Percentiles rank a stretch among this genome's conserved stretches.
These are phyloP conservation scores for Erpornis zantholeuca DNA, from an alignment of 2,113 vertebrate genomes.

Conservation along the genomic window DNA sequence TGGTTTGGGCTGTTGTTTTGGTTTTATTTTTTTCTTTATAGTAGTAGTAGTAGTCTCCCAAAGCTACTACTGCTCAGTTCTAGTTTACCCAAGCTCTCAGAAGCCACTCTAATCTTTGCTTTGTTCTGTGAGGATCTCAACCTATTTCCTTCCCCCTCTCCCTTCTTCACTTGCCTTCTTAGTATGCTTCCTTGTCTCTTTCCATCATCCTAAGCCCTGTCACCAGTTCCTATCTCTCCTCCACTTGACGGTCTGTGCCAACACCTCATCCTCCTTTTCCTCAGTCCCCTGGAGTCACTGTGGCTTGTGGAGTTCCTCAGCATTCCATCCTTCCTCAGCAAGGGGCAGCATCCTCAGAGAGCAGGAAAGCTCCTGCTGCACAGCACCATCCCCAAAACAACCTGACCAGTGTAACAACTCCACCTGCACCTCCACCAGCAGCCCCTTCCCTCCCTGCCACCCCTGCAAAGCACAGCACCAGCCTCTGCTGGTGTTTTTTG, in stretches of 20 bases:
- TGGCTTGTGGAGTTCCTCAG: rapidly evolving
- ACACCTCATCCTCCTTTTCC: neutral
- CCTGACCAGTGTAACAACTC: neutral
- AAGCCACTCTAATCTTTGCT: neutral
- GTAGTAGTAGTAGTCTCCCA: neutral
- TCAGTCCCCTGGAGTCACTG: neutral
- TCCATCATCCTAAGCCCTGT: neutral
- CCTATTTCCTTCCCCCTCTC: neutral
- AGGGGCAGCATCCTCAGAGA: neutral
- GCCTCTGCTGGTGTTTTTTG: neutral
- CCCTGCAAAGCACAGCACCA: neutral
- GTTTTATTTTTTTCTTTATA: neutral
- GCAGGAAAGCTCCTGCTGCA: neutral
- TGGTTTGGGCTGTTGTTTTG: rapidly evolving
- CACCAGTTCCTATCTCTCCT: neutral
- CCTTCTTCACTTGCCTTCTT: neutral
- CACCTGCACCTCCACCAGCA: neutral
- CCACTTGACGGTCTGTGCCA: neutral
- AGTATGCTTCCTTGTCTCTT: neutral
- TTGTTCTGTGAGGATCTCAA: neutral
- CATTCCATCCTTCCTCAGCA: neutral
- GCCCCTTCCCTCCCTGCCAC: neutral
- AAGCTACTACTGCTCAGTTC: neutral
- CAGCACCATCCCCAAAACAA: neutral
- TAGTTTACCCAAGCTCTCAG: neutral